Conservation (phyloP, 1,140 invertebrate genomes). For the Heliconius hewitsoni region DNA sequence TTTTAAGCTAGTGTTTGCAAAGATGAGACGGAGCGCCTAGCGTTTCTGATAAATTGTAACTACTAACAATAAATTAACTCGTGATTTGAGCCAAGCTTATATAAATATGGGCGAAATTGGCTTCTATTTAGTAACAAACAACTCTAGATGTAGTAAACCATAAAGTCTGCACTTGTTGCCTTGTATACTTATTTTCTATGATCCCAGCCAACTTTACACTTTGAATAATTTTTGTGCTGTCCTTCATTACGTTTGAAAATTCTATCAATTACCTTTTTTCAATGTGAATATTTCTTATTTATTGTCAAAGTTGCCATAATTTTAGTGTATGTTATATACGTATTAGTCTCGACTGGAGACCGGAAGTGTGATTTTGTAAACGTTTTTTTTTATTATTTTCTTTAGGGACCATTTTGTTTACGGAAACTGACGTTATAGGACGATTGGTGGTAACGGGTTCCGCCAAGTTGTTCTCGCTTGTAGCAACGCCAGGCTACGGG, state of each 20-base stretch:
- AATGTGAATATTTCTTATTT: conserved; percentile 77
- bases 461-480: conserved; percentile 31
- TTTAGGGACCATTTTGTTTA: conserved; percentile 79
- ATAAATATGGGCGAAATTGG: conserved; percentile 69
- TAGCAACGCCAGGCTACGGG: conserved; percentile 67
- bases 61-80: conserved; percentile 77
- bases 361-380: conserved; percentile 70
- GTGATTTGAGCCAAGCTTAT: conserved; percentile 75
- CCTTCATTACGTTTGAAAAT: conserved; percentile 58
- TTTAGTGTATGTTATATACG: conserved; percentile 75
- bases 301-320: conserved; percentile 81
- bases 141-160: conserved; percentile 74
- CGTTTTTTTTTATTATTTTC: conserved; percentile 62
- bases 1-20: conserved; percentile 37
- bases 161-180: conserved; percentile 81
- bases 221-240: conserved; percentile 68
- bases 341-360: conserved; percentile 71
- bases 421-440: conserved; percentile 55
- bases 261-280: conserved; percentile 50
- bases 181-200: conserved; percentile 76
- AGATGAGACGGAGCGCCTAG: conserved; percentile 26
- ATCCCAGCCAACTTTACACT: conserved; percentile 52
- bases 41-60: conserved; percentile 59
- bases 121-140: conserved; percentile 74
- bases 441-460: conserved; percentile 52